Base-by-base conservation (phyloP, 2,888 invertebrate species). In the Drosophila acutilabella region DNA sequence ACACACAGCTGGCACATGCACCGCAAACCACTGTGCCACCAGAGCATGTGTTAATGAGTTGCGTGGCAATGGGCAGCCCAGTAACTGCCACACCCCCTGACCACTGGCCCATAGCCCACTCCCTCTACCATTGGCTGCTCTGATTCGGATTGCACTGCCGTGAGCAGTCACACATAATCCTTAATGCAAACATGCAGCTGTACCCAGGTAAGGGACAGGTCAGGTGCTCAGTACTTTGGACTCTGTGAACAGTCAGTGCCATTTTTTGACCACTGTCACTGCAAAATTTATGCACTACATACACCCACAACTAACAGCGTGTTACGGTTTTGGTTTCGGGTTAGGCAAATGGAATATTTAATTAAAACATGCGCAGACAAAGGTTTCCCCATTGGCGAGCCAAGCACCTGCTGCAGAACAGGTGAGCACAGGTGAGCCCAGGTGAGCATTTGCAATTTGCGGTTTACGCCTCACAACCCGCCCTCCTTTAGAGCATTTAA, bases 261-360 rank as follows among this genome's bases (percentile, higher is more conserved):
- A 78, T 68, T 75, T 73, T 70, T 30, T 30, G 78, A 81, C 80
- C 80, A 73, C 73, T 71, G 78, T 26, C 78, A 60, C 56, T 59
- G 42, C 74, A 41, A 47, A 88, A 79, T 88, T 80, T 80, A 73
- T 83, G 71, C 83, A 73, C 72, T 81, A 40, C 47, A 48, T 61
- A 50, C 71, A 42, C 60, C 16, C 61, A 33, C 56, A 71, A 72
- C 86, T 76, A 81, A 83, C 84, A 76, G 74, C 70, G 69, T 71
- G 62, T 70, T 72, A 70, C 47, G 61, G 74, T 72, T 73, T 73
- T 71, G 48, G 26, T 59, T 76, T 80, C 69, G 88, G 86, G 64
- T 86, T 86, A 82, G 88, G 86, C 75, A 87, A 87, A 87, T 87
- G 87, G 89, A 87, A 89, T 87, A 87, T 87, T 87, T 87, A 87